These are phyloP conservation scores for Megamerina dolium DNA, from an alignment of 2,888 invertebrate genomes.

Conservation along the genomic window DNA sequence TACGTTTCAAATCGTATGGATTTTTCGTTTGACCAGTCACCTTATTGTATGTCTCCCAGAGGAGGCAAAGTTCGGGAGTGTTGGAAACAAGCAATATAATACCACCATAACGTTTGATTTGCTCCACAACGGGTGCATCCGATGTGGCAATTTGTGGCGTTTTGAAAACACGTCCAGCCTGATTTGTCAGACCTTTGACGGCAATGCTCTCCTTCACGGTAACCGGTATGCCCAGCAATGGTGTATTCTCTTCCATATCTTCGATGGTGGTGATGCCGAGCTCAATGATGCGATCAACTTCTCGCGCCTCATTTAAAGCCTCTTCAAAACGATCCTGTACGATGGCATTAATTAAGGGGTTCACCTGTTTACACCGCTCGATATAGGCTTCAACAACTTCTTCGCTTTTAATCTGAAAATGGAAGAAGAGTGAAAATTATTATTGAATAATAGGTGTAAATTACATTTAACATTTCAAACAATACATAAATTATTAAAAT, in stretches of 20 bases:
- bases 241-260: conserved; percentile 61
- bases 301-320: conserved; percentile 69
- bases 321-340: conserved; percentile 71
- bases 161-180: conserved; percentile 61
- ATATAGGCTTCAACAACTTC: conserved; percentile 68
- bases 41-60: conserved; percentile 85
- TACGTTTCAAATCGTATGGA: conserved; percentile 76
- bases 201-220: conserved; percentile 79
- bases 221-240: conserved; percentile 76
- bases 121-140: conserved; percentile 68
- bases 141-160: conserved; percentile 58
- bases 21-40: conserved; percentile 82
- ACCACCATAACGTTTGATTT: conserved; percentile 71
- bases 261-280: conserved; percentile 54
- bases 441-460: background rate
- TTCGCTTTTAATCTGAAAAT: conserved; percentile 62
- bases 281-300: conserved; percentile 63
- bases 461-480: background rate
- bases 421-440: conserved; percentile 4
- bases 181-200: conserved; percentile 71
- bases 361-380: conserved; percentile 68
- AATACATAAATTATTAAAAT: background rate
- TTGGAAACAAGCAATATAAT: conserved; percentile 83
- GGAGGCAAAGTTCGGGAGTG: conserved; percentile 84
- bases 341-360: conserved; percentile 72